Evolutionary conservation across 1,140 invertebrate genomes (phyloP).

Genomic region (Ganaspis sp.): DNA sequence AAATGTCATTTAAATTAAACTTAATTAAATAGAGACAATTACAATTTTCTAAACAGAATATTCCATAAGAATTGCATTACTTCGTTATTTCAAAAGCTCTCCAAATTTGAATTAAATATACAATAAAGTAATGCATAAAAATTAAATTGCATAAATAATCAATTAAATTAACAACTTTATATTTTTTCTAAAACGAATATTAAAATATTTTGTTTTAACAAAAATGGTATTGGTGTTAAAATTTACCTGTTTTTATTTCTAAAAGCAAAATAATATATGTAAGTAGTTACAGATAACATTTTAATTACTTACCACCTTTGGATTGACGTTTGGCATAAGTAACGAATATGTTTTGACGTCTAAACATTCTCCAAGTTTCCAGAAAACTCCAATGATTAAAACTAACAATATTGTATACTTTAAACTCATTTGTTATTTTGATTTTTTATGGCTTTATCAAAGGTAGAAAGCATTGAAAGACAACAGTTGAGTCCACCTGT

Average conservation of each 20-base stretch:
- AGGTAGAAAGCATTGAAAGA: slow-evolving; percentile 1
- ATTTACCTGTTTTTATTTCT: too few species aligned
- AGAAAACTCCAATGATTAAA: slow-evolving; percentile 49
- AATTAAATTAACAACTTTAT: too few species aligned
- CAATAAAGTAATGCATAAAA: not conserved
- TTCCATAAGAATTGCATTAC: not conserved
- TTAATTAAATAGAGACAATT: too few species aligned
- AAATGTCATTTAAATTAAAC: too few species aligned
- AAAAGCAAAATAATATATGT: slow-evolving; percentile 16
- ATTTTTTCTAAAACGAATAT: too few species aligned
- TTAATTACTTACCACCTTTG: slow-evolving; percentile 79
- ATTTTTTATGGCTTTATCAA: slow-evolving; percentile 10
- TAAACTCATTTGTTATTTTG: not conserved
- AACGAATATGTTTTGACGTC: slow-evolving; percentile 77
- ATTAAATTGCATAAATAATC: too few species aligned
- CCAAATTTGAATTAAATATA: not conserved
- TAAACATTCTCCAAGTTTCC: slow-evolving; percentile 55
- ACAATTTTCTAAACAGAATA: not conserved
- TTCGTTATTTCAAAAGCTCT: not conserved
- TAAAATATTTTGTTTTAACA: too few species aligned
- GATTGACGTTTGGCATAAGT: slow-evolving; percentile 84
- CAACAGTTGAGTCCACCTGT: too few species aligned
- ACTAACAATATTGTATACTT: not conserved
- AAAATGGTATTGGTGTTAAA: too few species aligned
- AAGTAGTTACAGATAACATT: not conserved